phyloP scores from a whole-genome alignment of 1,140 invertebrate genomes.

The Druon quercuslanigerum region DNA sequence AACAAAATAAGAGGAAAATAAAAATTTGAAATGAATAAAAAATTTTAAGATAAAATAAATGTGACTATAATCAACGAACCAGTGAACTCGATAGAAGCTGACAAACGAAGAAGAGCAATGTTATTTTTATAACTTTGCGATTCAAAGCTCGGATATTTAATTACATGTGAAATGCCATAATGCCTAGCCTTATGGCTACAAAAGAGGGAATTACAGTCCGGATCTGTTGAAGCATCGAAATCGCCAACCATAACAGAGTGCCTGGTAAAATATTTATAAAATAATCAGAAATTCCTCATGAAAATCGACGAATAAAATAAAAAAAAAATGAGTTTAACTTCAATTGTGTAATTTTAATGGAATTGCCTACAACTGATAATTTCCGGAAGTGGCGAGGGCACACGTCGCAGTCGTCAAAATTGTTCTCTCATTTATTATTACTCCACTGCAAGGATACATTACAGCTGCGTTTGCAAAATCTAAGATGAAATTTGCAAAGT shows the following conservation, averaged over 20 bases:
- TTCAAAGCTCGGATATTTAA: constrained; percentile 61
- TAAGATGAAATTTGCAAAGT: constrained; percentile 42
- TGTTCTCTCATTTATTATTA: constrained; percentile 59
- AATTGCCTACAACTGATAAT: constrained; percentile 57
- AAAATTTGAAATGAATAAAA: background rate
- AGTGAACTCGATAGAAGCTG: constrained; percentile 55
- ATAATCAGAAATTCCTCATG: too few species aligned
- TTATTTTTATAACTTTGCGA: constrained; percentile 56
- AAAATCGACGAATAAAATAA: background rate
- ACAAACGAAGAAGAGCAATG: constrained; percentile 58
- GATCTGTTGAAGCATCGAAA: constrained; percentile 53
- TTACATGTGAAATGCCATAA: constrained; percentile 61
- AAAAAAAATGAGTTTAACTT: constrained; percentile 3
- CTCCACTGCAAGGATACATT: constrained; percentile 60
- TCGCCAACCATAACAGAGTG: constrained; percentile 60
- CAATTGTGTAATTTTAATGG: constrained; percentile 32
- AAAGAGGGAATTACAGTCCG: constrained; percentile 58
- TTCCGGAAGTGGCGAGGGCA: constrained; percentile 54
- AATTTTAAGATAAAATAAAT: background rate
- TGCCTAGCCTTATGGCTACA: constrained; percentile 51
- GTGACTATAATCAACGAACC: constrained; percentile 45
- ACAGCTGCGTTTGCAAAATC: constrained; percentile 51
- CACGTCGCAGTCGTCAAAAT: constrained; percentile 63
- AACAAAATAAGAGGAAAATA: constrained; percentile 25
- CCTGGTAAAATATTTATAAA: constrained; percentile 36